Evolutionary conservation across 2,888 invertebrate species (phyloP).

Genomic region (Plagodis pulveraria): DNA sequence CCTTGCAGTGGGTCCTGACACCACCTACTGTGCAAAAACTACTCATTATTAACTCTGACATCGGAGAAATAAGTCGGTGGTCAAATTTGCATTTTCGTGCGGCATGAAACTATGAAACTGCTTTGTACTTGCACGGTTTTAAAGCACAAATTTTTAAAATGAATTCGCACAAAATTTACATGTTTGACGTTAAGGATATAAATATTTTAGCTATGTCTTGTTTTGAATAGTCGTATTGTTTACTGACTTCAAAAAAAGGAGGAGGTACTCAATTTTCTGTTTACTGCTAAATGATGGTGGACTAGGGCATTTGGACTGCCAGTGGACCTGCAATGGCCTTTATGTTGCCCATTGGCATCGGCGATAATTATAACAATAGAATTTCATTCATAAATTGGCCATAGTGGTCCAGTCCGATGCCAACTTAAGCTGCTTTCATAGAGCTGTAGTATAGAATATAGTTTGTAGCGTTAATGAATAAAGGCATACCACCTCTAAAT

Average conservation of each 20-base stretch:
- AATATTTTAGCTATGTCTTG: not conserved
- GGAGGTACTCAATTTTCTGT: not conserved
- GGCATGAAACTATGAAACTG: conserved; percentile 63
- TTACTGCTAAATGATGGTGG: too few relatives aligned
- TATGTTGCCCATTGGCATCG: too few relatives aligned
- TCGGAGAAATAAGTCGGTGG: conserved; percentile 54
- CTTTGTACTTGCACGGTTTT: conserved; percentile 60
- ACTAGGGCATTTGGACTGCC: too few relatives aligned
- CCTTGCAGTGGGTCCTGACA: conserved; percentile 7
- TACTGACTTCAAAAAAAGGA: not conserved
- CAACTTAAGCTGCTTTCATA: too few relatives aligned
- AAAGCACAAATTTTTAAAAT: conserved; percentile 72
- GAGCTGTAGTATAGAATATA: too few relatives aligned
- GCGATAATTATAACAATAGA: too few relatives aligned
- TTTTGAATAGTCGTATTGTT: not conserved
- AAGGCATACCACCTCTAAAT: too few relatives aligned
- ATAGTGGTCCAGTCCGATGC: too few relatives aligned
- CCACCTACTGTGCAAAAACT: conserved; percentile 43
- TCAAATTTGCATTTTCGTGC: conserved; percentile 79
- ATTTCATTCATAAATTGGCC: too few relatives aligned
- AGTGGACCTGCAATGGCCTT: too few relatives aligned
- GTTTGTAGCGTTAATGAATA: too few relatives aligned
- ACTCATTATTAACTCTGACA: conserved; percentile 67
- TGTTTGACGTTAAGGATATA: conserved; percentile 42
- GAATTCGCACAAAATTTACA: conserved; percentile 70